phyloP scores from a whole-genome alignment of 1,140 invertebrate genomes.

The Myzus persicae region DNA sequence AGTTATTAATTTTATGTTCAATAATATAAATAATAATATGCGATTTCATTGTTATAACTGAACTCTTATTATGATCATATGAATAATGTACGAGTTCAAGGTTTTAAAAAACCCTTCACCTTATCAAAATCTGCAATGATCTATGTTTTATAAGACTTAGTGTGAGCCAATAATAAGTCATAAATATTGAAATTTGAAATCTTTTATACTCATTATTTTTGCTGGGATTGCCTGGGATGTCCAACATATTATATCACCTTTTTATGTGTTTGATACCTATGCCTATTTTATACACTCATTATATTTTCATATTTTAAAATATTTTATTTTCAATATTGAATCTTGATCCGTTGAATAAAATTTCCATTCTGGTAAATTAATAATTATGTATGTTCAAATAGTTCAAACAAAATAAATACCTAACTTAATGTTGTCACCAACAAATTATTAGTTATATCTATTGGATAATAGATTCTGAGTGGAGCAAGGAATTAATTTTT shows the following conservation, averaged over 20 bases:
- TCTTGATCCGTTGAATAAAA: not conserved
- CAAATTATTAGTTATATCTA: not conserved
- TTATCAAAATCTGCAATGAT: conserved; percentile 14
- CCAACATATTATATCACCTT: not conserved
- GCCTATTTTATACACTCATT: not conserved
- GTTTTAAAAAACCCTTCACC: conserved; percentile 39
- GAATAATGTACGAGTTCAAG: conserved; percentile 44
- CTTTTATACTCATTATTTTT: not conserved
- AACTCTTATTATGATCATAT: not conserved
- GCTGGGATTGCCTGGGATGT: not conserved
- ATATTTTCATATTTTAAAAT: not conserved
- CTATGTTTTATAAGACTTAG: not conserved
- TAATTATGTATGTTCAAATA: not conserved
- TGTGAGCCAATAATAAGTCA: not conserved
- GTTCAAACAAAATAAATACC: not conserved
- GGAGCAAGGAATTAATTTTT: not conserved
- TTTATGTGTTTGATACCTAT: not conserved
- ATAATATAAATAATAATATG: not conserved
- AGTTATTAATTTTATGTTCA: not conserved
- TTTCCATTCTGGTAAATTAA: not conserved
- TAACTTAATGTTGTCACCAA: not conserved
- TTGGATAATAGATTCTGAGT: not conserved
- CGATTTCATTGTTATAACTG: not conserved
- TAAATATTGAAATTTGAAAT: not conserved
- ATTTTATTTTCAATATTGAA: not conserved